Conservation (phyloP, 2,888 invertebrate genomes). For the Sipunculus nudus region DNA sequence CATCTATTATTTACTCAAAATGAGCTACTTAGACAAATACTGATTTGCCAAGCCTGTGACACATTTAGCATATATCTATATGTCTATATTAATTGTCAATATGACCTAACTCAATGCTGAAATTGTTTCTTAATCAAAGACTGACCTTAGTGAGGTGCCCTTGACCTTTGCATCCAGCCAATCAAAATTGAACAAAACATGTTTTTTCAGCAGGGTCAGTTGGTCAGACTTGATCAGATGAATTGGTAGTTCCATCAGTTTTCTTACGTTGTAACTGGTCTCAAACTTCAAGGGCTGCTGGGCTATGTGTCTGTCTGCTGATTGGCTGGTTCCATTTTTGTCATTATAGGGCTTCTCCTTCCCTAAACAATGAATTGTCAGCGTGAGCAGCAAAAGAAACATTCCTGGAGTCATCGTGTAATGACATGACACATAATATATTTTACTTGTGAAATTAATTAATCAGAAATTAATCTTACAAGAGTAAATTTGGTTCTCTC, state of each 20-base stretch:
- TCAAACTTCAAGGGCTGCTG: conserved; percentile 48
- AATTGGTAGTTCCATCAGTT: conserved; percentile 51
- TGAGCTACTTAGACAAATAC: no score
- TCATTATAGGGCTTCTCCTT: conserved; percentile 46
- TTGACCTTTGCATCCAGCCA: conserved; percentile 46
- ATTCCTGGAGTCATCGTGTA: no score
- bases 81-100: no score
- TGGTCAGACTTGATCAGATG: conserved; percentile 44
- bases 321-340: conserved; percentile 33
- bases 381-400: no score
- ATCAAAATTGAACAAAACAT: conserved; percentile 49
- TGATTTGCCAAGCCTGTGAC: no score
- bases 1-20: no score
- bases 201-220: conserved; percentile 41
- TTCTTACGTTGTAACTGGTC: conserved; percentile 46
- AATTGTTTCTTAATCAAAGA: neutral
- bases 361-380: no score
- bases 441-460: no score
- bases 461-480: no score
- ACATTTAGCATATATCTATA: no score
- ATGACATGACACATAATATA: no score
- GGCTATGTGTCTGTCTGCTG: conserved; percentile 46
- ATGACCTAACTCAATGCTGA: neutral
- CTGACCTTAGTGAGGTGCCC: conserved; percentile 42
- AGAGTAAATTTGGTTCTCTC: no score